Conservation (phyloP, 2,113 vertebrate genomes). For the Heterotis niloticus region DNA sequence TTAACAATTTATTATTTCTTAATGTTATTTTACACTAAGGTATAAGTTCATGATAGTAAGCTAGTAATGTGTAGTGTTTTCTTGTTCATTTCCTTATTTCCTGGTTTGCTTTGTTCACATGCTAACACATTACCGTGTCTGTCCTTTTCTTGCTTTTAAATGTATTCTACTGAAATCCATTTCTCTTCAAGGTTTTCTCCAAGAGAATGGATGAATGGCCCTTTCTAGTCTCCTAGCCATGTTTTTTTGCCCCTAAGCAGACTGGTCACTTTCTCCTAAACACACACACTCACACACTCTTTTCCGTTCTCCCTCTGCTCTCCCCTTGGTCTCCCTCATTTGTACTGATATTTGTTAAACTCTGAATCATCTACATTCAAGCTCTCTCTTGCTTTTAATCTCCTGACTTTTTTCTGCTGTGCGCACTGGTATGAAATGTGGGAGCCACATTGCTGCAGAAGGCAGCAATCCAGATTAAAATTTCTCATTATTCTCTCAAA, state of each 20-base stretch:
- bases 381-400: conserved; percentile 54
- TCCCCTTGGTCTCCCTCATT: conserved; percentile 53
- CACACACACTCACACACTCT: conserved; percentile 40
- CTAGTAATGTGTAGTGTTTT: conserved; percentile 2
- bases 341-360: conserved; percentile 58
- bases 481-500: conserved; percentile 27
- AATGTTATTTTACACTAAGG: not conserved
- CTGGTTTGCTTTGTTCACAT: not conserved
- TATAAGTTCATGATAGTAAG: not conserved
- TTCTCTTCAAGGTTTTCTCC: conserved; percentile 82
- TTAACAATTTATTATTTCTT: conserved; percentile 8
- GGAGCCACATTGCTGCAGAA: conserved; percentile 39
- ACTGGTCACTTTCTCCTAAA: conserved; percentile 67
- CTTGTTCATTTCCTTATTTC: conserved; percentile 24
- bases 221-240: conserved; percentile 76
- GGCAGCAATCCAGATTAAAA: not conserved
- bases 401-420: conserved; percentile 57
- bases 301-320: conserved; percentile 32
- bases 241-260: conserved; percentile 65
- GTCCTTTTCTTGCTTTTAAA: conserved; percentile 64
- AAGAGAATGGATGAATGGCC: conserved; percentile 74
- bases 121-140: conserved; percentile 35
- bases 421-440: conserved; percentile 79
- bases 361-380: conserved; percentile 52
- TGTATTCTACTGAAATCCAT: conserved; percentile 74